A percentile compares a stretch with the other conserved stretches of the same genome.
Evolutionary conservation across 2,113 vertebrate genomes (phyloP).

Genomic region (Gopherus flavomarginatus): DNA sequence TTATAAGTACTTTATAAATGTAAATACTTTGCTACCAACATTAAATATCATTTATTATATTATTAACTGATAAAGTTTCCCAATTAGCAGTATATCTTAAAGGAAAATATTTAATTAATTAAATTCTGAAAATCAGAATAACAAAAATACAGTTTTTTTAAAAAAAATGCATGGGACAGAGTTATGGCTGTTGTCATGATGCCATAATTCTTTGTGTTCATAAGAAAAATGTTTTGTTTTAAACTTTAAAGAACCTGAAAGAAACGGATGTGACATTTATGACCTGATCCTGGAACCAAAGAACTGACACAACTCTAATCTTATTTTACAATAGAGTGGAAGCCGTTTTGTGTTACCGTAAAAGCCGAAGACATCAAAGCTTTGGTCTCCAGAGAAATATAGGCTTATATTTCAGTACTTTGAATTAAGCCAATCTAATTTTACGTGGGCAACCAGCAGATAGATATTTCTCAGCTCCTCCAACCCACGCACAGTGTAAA

Average conservation of each 20-base stretch:
- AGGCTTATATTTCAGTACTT: neutral
- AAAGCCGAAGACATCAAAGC: neutral
- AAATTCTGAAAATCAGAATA: neutral
- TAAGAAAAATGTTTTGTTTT: neutral
- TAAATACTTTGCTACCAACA: neutral
- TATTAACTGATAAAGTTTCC: neutral
- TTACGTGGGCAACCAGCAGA: neutral
- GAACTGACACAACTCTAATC: neutral
- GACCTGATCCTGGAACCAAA: neutral
- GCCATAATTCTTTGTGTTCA: neutral
- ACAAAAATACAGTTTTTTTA: neutral
- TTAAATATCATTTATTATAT: neutral
- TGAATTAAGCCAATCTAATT: neutral
- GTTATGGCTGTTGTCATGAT: neutral
- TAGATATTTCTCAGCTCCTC: neutral
- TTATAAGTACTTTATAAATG: neutral
- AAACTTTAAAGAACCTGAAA: neutral
- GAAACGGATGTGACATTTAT: neutral
- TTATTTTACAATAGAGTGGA: neutral
- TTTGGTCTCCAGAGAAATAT: neutral
- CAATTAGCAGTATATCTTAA: neutral
- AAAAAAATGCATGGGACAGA: neutral
- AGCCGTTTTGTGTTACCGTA: neutral
- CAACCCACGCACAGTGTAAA: no score
- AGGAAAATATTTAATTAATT: neutral